Evolutionary conservation across 1,140 invertebrate species (phyloP), one percentile per base, ranked within the genome.

Genomic region (Cataglyphis hispanica): DNA sequence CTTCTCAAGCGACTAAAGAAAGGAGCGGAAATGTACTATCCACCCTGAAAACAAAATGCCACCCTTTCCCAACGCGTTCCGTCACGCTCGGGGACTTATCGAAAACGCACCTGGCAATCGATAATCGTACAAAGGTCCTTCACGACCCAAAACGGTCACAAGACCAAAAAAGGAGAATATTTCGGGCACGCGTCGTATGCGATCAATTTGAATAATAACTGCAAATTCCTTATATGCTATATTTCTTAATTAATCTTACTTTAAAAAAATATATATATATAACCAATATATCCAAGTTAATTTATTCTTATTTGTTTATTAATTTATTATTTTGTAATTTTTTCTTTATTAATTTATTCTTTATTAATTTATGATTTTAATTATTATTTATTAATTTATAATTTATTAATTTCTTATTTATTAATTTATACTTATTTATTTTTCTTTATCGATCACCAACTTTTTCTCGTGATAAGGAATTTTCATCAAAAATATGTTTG

Each of bases 81-180:
- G 87, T 89, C 90, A 91, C 87, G 87, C 87, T 83, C 76, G 60
- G 67, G 63, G 85, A 85, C 81, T 80, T 89, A 91, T 91, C 91
- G 87, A 84, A 91, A 77, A 89, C 92, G 86, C 92, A 93, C 91
- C 92, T 93, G 92, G 92, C 89, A 92, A 92, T 92, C 92, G 91
- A 93, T 93, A 93, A 84, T 80, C 75, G 69, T 69, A 91, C 87
- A 86, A 89, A 89, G 50, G 56, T 83, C 56, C 67, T 66, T 27
- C 58, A 67, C 46, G 58, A 56, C 67, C 50, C 43, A 85, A 87
- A 91, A 88, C 80, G 74, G 85, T 64, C 67, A 81, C 84, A 89
- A 46, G 43, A 63, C 61, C 16, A 40, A 60, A 25, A 37, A 75
- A 75, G 22, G 40, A 86, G 70, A 61, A 58, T 77, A 50, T 64